Evolutionary conservation across 2,113 vertebrate genomes (phyloP).

Genomic region (Aix galericulata): DNA sequence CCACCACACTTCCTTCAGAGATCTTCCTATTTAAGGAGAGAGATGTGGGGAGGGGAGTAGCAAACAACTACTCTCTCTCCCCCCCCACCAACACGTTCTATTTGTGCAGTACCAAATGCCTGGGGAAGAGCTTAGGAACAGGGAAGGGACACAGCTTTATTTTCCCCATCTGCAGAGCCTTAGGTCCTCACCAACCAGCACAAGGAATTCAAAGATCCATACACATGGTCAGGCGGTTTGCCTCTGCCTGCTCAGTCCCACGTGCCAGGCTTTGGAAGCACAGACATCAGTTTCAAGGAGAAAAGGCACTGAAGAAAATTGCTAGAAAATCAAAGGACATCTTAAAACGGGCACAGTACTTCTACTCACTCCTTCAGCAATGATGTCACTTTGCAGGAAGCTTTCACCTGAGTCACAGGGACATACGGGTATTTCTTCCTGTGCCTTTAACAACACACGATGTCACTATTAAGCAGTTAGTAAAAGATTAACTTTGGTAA

Average conservation of each 20-base stretch:
- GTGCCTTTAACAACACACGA: neutral
- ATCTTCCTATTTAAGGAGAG: neutral
- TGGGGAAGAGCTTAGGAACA: neutral
- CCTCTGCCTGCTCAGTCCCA: neutral
- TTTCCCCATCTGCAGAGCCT: neutral
- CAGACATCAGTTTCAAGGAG: neutral
- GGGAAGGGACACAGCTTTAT: neutral
- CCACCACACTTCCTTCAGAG: neutral
- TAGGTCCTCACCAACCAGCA: neutral
- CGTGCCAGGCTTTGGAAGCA: neutral
- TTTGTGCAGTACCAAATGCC: neutral
- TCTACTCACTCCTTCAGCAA: neutral
- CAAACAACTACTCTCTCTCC: neutral
- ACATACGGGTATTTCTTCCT: neutral
- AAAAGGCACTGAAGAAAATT: neutral
- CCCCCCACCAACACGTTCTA: neutral
- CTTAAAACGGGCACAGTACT: neutral
- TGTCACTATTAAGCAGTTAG: neutral
- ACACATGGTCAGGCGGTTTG: neutral
- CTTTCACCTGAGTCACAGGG: neutral
- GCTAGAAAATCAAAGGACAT: neutral
- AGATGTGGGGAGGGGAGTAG: neutral
- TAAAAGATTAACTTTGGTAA: neutral
- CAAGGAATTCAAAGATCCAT: neutral
- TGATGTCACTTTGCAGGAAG: neutral